Evolutionary conservation across 2,888 invertebrate species (phyloP).

Genomic region (Papilio demoleus): DNA sequence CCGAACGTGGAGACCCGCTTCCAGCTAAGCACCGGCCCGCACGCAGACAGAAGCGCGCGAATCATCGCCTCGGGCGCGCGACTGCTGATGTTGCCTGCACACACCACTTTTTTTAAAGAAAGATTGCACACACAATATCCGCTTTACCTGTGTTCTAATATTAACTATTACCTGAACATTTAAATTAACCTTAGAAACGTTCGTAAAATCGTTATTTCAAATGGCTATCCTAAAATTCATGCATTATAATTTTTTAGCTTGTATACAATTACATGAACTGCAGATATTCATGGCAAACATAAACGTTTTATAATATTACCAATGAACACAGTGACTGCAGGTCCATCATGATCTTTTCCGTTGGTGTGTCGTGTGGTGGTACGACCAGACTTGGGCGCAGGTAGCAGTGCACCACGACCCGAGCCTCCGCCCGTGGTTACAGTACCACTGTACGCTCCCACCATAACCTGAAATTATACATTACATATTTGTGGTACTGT

Average conservation of each 20-base stretch:
- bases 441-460: conserved; percentile 66
- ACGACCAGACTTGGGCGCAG: conserved; percentile 56
- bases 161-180: no score
- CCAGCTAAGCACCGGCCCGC: conserved; percentile 98
- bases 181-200: no score
- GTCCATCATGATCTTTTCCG: conserved; percentile 86
- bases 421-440: conserved; percentile 41
- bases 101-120: no score
- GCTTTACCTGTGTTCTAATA: no score
- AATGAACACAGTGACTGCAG: conserved; percentile 98
- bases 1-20: conserved; percentile 99
- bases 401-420: conserved; percentile 56
- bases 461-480: conserved; percentile 67
- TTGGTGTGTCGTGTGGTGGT: conserved; percentile 72
- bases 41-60: conserved; percentile 94
- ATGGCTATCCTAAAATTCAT: no score
- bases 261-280: no score
- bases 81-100: conserved; percentile 93
- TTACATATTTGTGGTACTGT: not conserved
- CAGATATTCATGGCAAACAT: not conserved
- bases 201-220: no score
- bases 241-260: no score
- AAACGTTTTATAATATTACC: conserved; percentile 77
- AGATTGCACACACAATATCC: no score
- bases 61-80: conserved; percentile 98